Evolutionary conservation across 2,888 invertebrate genomes (phyloP).

Genomic region (Lithodes maja): DNA sequence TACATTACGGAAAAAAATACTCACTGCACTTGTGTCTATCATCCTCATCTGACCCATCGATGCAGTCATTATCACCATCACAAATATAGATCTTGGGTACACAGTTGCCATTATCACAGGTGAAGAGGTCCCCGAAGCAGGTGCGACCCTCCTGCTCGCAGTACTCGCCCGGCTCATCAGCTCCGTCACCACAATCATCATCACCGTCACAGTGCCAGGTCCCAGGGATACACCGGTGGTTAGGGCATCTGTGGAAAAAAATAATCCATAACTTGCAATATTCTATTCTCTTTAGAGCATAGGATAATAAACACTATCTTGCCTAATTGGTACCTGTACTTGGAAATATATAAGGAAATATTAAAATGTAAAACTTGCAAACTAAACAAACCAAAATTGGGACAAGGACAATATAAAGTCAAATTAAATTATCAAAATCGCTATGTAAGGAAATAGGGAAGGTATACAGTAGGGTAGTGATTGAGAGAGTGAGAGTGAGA

Average conservation of each 20-base stretch:
- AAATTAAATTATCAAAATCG: too few relatives aligned
- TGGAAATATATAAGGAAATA: too few relatives aligned
- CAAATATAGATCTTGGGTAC: conserved; percentile 96
- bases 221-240: conserved; percentile 94
- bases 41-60: conserved; percentile 95
- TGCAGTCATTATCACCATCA: conserved; percentile 95
- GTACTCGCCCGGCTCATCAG: conserved; percentile 94
- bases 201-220: conserved; percentile 98
- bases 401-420: too few relatives aligned
- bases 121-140: conserved; percentile 96
- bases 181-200: conserved; percentile 92
- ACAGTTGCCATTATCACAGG: conserved; percentile 97
- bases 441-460: too few relatives aligned
- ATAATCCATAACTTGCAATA: background rate
- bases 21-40: conserved; percentile 89
- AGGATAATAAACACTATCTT: background rate
- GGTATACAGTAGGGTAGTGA: too few relatives aligned
- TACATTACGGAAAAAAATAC: conserved; percentile 72
- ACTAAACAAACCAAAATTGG: too few relatives aligned
- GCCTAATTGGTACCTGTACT: too few relatives aligned
- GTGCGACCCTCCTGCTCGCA: conserved; percentile 94
- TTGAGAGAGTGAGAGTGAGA: too few relatives aligned
- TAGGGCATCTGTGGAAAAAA: conserved; percentile 82
- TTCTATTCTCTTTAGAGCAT: background rate
- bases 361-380: too few relatives aligned